phyloP scores from a whole-genome alignment of 1,140 invertebrate species.

The Cydia fagiglandana region DNA sequence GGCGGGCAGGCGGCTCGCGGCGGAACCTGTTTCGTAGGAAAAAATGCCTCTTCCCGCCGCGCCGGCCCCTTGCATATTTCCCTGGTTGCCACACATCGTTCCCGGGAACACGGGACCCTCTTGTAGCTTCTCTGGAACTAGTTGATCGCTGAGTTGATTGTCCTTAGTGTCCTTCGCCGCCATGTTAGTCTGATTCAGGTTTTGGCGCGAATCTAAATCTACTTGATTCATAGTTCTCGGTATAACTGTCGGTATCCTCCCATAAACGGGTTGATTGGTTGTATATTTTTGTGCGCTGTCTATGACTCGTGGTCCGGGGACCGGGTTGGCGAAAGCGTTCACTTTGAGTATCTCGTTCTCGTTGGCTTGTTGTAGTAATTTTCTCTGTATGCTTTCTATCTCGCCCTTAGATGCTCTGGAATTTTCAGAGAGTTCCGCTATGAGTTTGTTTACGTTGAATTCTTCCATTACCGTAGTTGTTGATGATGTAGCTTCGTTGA shows the following conservation, averaged over 20 bases:
- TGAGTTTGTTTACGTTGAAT: constrained; percentile 69
- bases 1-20: constrained; percentile 50
- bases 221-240: constrained; percentile 45
- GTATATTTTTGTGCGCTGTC: constrained; percentile 58
- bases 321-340: constrained; percentile 60
- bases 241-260: constrained; percentile 48
- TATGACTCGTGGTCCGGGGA: constrained; percentile 54
- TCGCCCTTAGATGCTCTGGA: constrained; percentile 66
- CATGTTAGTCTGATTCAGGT: constrained; percentile 36
- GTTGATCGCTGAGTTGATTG: constrained; percentile 60
- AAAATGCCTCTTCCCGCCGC: constrained; percentile 64
- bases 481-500: constrained; percentile 36
- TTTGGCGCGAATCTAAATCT: constrained; percentile 43
- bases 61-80: constrained; percentile 70
- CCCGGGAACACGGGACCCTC: constrained; percentile 46
- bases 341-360: constrained; percentile 73
- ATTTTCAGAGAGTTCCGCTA: constrained; percentile 69
- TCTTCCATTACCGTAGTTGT: constrained; percentile 44
- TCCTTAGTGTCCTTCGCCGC: constrained; percentile 41
- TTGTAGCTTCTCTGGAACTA: constrained; percentile 70
- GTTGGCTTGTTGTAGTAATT: constrained; percentile 68
- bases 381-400: constrained; percentile 71
- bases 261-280: constrained; percentile 52
- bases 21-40: constrained; percentile 74
- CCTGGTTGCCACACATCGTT: constrained; percentile 65